Base-by-base conservation (phyloP, 2,888 invertebrate genomes). In the Cryptops parisi region DNA sequence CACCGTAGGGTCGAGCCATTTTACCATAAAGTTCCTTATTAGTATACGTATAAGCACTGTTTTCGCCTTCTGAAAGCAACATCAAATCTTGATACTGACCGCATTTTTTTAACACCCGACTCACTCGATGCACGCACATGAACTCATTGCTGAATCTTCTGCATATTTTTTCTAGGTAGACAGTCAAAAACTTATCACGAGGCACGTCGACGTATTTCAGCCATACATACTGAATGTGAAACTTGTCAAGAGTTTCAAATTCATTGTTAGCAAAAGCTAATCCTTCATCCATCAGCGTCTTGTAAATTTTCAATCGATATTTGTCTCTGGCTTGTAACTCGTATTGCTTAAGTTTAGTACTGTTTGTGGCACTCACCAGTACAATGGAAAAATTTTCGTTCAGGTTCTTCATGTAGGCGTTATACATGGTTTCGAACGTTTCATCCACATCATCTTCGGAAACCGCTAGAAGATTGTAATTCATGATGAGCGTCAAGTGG, bases 31-130 rank as follows among this genome's bases (percentile, higher is more conserved):
- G 45, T 2, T 38, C 21, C 2, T 27, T 23, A 43, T 56, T 54
- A 5, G 56, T 56, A 33, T 56, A 56, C n/a, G 49, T 48, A 41
- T 46, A 56, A 6, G 56, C 56, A 9, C n/a, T 23, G 48, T 56
- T 52, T 21, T 56, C 56, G 3, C 56, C 56, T 44, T 56, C 54
- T 17, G 56, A 56, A 12, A 56, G 40, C 33, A 56, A 39, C 56
- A 56, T 56, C 17, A 56, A 44, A 26, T 56, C 56, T 25, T 56
- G 56, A 40, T 56, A 56, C 27, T 56, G 55, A 23, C 56, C 56
- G 38, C 56, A 56, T 41, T 56, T 56, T 40, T 56, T 56, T 22
- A 56, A 41, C 24, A 56, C 56, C 12, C 56, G 47, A 47, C 56
- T 56, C 12, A 56, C 56, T 15, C 56, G 41, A 40, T 56, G 56